Conservation (phyloP, 1,140 invertebrate genomes). For the Drosophila pachea region DNA sequence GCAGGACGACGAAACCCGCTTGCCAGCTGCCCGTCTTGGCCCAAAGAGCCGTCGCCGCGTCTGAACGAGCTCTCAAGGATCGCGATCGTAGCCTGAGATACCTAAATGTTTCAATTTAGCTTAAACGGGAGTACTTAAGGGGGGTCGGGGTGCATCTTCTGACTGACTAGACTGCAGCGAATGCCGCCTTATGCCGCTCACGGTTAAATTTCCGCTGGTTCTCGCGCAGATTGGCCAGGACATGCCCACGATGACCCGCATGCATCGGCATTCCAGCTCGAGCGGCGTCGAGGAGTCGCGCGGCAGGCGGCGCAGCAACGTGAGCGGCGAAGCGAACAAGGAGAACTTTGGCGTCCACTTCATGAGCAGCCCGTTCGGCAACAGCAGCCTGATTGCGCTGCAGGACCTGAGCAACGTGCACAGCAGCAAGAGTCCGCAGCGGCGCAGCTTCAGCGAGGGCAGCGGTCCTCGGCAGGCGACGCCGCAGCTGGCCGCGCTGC, state of each 20-base stretch:
- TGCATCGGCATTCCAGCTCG: constrained; percentile 73
- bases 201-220: not conserved
- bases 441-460: constrained; percentile 61
- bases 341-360: constrained; percentile 75
- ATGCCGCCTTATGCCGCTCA: not conserved
- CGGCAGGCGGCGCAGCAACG: constrained; percentile 38
- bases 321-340: constrained; percentile 61
- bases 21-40: constrained; percentile 28
- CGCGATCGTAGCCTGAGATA: not conserved
- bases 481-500: constrained; percentile 57
- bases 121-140: not conserved
- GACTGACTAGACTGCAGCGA: too few relatives aligned
- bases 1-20: constrained; percentile 34
- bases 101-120: not conserved
- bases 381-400: constrained; percentile 68
- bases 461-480: constrained; percentile 65
- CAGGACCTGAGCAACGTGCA: constrained; percentile 75
- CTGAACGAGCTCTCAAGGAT: not conserved
- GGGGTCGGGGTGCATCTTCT: too few relatives aligned
- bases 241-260: constrained; percentile 75
- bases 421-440: constrained; percentile 70
- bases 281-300: constrained; percentile 59
- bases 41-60: not conserved
- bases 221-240: constrained; percentile 27
- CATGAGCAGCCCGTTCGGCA: constrained; percentile 72